Evolutionary conservation across 2,113 vertebrate species (phyloP).

Genomic region (Suncus etruscus): DNA sequence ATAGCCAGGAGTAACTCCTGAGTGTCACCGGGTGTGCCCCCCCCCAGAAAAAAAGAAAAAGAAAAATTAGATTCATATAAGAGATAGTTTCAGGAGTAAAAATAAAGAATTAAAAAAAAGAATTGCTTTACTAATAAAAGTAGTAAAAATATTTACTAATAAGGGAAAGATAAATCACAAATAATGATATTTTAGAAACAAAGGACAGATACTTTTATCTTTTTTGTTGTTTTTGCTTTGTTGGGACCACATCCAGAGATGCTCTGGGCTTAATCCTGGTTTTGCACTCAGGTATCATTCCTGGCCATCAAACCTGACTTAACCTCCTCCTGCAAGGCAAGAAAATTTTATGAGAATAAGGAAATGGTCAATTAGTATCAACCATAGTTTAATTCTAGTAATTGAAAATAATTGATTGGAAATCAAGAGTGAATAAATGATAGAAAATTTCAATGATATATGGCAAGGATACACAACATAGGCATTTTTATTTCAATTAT

Average conservation of each 20-base stretch:
- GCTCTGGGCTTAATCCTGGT: too few species aligned
- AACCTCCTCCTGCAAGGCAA: too few species aligned
- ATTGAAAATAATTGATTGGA: not conserved
- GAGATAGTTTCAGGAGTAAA: not conserved
- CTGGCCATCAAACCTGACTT: too few species aligned
- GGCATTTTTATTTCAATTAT: not conserved
- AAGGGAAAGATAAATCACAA: not conserved
- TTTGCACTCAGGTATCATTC: too few species aligned
- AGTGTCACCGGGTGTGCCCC: too few species aligned
- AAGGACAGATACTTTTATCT: not conserved
- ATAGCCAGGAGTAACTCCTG: too few species aligned
- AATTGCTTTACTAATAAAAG: too few species aligned
- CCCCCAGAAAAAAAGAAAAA: too few species aligned
- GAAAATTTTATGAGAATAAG: not conserved
- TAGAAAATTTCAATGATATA: not conserved
- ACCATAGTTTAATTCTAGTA: not conserved
- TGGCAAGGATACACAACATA: not conserved
- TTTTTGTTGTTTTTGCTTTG: too few species aligned
- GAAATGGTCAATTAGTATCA: not conserved
- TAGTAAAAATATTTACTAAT: not conserved
- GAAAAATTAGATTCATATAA: not conserved
- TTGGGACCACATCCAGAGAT: too few species aligned
- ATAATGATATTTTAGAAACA: not conserved
- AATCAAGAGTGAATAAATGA: not conserved
- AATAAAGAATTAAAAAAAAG: too few species aligned